phyloP scores from a whole-genome alignment of 1,140 invertebrate species.

The Lordiphosa stackelbergi region DNA sequence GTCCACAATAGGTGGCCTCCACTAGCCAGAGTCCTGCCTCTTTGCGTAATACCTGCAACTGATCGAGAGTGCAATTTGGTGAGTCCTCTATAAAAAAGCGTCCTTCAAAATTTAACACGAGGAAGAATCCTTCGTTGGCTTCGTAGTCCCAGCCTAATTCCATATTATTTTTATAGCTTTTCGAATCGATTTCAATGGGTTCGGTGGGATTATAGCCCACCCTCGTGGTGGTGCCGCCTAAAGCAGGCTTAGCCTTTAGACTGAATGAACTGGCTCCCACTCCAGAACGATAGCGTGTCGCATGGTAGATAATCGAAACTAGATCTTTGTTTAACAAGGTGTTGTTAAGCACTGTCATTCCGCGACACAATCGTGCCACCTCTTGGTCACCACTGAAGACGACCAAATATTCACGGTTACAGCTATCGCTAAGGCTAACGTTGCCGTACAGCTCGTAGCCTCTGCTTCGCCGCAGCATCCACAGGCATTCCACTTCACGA shows the following conservation, averaged over 20 bases:
- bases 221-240: conserved; percentile 3
- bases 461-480: conserved; percentile 10
- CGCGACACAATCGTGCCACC: conserved; percentile 37
- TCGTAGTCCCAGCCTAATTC: conserved; percentile 88
- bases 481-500: conserved; percentile 43
- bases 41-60: conserved; percentile 80
- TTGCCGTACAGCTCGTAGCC: conserved; percentile 41
- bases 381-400: conserved; percentile 3
- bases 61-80: conserved; percentile 87
- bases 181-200: conserved; percentile 23
- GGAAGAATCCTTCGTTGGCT: conserved; percentile 80
- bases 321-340: background rate
- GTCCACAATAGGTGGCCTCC: conserved; percentile 84
- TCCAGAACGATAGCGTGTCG: conserved; percentile 1
- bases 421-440: conserved; percentile 46
- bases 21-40: conserved; percentile 78
- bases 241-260: background rate
- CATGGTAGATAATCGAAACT: conserved; percentile 39
- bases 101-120: conserved; percentile 78
- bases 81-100: conserved; percentile 87
- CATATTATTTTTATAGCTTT: conserved; percentile 78
- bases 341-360: conserved; percentile 12
- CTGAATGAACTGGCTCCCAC: conserved; percentile 20
- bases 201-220: conserved; percentile 5
- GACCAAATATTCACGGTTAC: conserved; percentile 50